Evolutionary conservation across 2,797 vertebrate species (phyloP).

Genomic region (Microctenopoma lineatum): DNA sequence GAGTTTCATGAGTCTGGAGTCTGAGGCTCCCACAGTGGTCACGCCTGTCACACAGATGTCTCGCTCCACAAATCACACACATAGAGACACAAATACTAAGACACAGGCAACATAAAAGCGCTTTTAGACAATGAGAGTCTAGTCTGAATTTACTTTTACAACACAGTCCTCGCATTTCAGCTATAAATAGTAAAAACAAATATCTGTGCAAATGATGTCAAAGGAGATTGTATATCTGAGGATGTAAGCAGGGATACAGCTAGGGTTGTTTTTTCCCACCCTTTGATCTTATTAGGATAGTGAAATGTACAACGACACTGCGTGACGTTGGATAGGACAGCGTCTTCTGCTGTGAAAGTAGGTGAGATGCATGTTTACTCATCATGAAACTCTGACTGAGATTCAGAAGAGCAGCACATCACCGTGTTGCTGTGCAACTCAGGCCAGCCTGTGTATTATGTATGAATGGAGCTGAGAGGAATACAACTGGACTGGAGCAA

Average conservation of each 20-base stretch:
- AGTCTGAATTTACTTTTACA: background rate
- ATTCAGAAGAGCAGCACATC: slow-evolving; percentile 56
- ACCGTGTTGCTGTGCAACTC: slow-evolving; percentile 22
- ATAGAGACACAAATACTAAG: slow-evolving; percentile 15
- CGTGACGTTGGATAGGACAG: background rate
- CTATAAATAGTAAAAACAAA: background rate
- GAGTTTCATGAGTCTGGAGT: slow-evolving; percentile 38
- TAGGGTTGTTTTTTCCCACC: background rate
- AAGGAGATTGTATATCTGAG: slow-evolving; percentile 2
- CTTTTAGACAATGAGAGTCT: slow-evolving; percentile 17
- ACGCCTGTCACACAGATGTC: slow-evolving; percentile 73
- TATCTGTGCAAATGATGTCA: background rate
- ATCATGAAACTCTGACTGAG: slow-evolving; percentile 40
- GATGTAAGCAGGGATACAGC: background rate
- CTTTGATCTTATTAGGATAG: background rate
- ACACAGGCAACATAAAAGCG: slow-evolving; percentile 34
- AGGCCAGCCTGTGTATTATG: slow-evolving; percentile 12
- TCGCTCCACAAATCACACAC: slow-evolving; percentile 56
- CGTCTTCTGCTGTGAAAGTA: slow-evolving; percentile 14
- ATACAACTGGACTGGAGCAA: slow-evolving; percentile 45
- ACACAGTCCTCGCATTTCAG: background rate
- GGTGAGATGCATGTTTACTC: slow-evolving; percentile 34
- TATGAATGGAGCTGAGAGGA: slow-evolving; percentile 44
- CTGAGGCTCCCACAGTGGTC: slow-evolving; percentile 57
- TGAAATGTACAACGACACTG: slow-evolving; percentile 4